Conservation (phyloP, 2,113 vertebrate genomes). For the Gallinago media region DNA sequence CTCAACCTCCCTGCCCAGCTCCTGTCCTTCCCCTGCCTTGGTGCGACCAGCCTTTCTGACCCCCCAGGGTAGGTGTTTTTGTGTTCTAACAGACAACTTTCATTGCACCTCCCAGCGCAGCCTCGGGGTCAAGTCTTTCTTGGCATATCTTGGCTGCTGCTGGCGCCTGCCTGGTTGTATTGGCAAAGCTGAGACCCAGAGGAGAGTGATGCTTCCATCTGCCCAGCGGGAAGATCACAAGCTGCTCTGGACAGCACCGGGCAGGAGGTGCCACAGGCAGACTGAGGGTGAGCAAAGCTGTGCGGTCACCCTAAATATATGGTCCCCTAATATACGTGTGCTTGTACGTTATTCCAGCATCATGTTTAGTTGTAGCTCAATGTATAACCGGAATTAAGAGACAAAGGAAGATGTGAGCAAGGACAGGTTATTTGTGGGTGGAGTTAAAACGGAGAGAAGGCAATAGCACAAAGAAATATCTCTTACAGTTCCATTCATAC, state of each 20-base stretch:
- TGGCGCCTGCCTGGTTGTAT: fast-evolving
- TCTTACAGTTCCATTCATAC: fast-evolving
- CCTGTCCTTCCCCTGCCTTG: background rate
- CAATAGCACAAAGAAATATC: background rate
- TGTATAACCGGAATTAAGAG: background rate
- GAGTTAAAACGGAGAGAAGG: background rate
- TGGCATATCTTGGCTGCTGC: fast-evolving
- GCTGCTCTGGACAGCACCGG: background rate
- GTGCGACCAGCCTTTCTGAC: background rate
- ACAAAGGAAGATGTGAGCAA: background rate
- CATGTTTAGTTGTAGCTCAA: fast-evolving
- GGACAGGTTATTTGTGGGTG: fast-evolving
- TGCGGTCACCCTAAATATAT: background rate
- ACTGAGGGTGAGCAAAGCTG: background rate
- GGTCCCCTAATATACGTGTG: fast-evolving
- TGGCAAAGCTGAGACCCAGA: background rate
- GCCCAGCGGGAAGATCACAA: background rate
- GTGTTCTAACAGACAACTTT: background rate
- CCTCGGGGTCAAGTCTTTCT: background rate
- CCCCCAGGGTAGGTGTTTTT: background rate
- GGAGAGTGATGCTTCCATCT: too few species aligned
- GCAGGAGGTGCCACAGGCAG: background rate
- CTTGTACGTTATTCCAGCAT: fast-evolving
- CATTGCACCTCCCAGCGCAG: background rate
- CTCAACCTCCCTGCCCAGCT: background rate